These are phyloP conservation scores for Myiothlypis coronata DNA, from an alignment of 2,797 vertebrate species.

Conservation along the genomic window DNA sequence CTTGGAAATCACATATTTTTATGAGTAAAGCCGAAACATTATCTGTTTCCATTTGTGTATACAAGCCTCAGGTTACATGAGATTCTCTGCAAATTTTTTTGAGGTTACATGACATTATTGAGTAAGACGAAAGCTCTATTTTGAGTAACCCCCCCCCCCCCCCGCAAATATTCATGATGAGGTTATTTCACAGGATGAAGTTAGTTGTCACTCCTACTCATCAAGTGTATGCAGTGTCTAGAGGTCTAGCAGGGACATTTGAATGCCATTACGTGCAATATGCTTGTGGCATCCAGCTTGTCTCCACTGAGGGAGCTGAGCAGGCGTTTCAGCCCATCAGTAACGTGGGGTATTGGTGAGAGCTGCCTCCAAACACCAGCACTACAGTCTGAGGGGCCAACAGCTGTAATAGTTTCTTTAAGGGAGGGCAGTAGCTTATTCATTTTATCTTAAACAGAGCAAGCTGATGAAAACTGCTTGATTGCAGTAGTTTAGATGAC, in stretches of 20 bases:
- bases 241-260: neutral
- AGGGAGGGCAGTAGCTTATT: neutral
- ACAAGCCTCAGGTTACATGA: neutral
- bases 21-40: neutral
- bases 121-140: neutral
- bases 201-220: neutral
- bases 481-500: neutral
- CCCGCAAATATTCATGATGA: neutral
- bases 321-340: neutral
- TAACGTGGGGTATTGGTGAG: accelerated
- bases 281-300: neutral
- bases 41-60: neutral
- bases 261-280: neutral
- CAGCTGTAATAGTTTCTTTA: neutral
- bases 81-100: neutral
- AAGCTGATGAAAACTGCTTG: neutral
- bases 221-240: neutral
- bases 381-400: neutral
- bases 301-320: neutral
- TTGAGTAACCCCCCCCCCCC: neutral
- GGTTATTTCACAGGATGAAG: neutral
- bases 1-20: neutral
- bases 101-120: neutral
- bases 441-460: neutral
- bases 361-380: neutral